phyloP scores from a whole-genome alignment of 1,140 invertebrate genomes.

The Drosophila tropicalis region DNA sequence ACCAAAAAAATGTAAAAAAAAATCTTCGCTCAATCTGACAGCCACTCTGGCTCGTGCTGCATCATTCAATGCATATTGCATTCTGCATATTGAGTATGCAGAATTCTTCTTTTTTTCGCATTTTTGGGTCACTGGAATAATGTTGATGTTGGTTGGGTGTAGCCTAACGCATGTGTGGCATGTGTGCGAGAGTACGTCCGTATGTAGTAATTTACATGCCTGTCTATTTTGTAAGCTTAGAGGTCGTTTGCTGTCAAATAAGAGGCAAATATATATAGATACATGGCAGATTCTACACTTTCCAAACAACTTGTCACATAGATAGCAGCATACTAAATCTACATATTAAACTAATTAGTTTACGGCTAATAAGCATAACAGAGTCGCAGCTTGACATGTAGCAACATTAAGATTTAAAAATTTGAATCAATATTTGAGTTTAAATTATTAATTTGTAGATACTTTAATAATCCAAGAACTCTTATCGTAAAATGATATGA shows the following conservation, averaged over 20 bases:
- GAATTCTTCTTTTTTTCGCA: background rate
- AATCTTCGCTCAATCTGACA: slow-evolving; percentile 4
- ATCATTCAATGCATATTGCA: slow-evolving; percentile 17
- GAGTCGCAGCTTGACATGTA: too few relatives aligned
- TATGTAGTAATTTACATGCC: slow-evolving; percentile 61
- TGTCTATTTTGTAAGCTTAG: slow-evolving; percentile 65
- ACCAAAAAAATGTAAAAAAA: background rate
- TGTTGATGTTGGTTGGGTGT: background rate
- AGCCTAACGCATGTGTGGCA: slow-evolving; percentile 37
- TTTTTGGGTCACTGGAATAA: slow-evolving; percentile 18
- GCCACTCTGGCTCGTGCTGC: slow-evolving; percentile 14
- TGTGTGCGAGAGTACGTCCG: slow-evolving; percentile 3
- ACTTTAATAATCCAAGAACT: too few relatives aligned
- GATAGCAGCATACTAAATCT: too few relatives aligned
- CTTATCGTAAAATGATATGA: too few relatives aligned
- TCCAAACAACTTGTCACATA: background rate
- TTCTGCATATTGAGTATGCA: slow-evolving; percentile 16
- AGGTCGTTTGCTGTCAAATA: slow-evolving; percentile 71
- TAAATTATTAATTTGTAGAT: too few relatives aligned
- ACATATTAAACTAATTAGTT: too few relatives aligned
- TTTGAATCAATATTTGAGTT: too few relatives aligned
- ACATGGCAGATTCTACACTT: slow-evolving; percentile 9
- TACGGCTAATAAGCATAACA: too few relatives aligned
- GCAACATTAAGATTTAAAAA: too few relatives aligned
- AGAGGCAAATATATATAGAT: slow-evolving; percentile 46